Evolutionary conservation across 2,113 vertebrate species (phyloP).

Genomic region (Chloroceryle aenea): DNA sequence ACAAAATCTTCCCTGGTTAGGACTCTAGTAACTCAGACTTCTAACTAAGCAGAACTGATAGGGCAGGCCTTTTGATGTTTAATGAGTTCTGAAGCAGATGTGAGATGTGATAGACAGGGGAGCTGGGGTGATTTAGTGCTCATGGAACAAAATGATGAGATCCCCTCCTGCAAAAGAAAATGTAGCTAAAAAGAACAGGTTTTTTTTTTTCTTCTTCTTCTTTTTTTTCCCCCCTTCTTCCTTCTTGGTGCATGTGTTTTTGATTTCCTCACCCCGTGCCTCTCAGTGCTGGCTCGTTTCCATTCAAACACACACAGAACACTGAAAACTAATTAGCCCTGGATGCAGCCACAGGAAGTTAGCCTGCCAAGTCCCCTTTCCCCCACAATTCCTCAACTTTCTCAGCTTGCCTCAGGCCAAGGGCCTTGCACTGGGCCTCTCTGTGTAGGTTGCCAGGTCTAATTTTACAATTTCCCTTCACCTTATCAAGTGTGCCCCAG

Average conservation of each 20-base stretch:
- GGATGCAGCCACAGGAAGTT: conserved; percentile 86
- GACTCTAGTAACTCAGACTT: conserved; percentile 78
- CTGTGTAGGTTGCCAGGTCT: conserved; percentile 86
- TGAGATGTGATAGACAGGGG: conserved; percentile 81
- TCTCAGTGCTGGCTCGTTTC: conserved; percentile 79
- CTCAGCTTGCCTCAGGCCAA: conserved; percentile 79
- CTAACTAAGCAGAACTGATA: conserved; percentile 86
- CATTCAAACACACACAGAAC: conserved; percentile 81
- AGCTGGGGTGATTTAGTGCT: conserved; percentile 76
- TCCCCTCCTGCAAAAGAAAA: conserved; percentile 74
- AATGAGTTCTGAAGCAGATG: conserved; percentile 85
- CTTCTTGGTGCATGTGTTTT: conserved; percentile 81
- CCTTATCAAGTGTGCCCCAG: conserved; percentile 76
- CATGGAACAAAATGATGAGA: conserved; percentile 80
- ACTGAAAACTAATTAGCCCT: conserved; percentile 88
- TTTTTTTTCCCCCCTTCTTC: background rate
- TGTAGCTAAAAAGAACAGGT: conserved; percentile 70
- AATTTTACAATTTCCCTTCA: conserved; percentile 87
- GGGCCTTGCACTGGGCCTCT: conserved; percentile 76
- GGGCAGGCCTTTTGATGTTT: conserved; percentile 83
- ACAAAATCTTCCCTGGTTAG: conserved; percentile 80
- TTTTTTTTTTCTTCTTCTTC: background rate
- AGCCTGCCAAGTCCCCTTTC: conserved; percentile 89
- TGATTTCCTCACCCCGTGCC: conserved; percentile 41
- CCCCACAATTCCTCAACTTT: conserved; percentile 85